Evolutionary conservation across 2,113 vertebrate species (phyloP), one percentile per base, ranked within the genome.

Genomic region (Leucosticte australis): DNA sequence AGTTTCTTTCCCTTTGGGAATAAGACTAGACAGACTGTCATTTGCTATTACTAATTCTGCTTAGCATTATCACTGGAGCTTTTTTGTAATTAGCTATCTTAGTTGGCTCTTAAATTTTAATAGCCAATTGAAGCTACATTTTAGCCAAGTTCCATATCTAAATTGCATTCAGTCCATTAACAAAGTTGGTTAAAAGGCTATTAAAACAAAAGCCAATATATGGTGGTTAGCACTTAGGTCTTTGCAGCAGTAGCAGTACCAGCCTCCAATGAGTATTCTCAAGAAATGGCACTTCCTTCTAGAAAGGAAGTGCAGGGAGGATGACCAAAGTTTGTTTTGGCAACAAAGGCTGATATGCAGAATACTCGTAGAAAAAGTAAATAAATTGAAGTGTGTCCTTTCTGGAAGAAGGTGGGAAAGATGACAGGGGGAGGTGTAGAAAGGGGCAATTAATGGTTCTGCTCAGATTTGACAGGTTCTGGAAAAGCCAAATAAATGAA

Each of bases 51-150:
- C 98, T 98, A 97, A 98, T 98, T 98, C 98, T 98, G 97, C 97
- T 97, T 97, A 98, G 97, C 98, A 97, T 98, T 98, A 98, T 97
- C 95, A 90, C 97, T 96, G 94, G 96, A 95, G 97, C 95, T 98
- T 97, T 97, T 98, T 98, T 97, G 97, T 98, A 98, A 98, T 98
- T 98, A 98, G 98, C 98, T 98, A 97, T 98, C 98, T 98, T 98
- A 97, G 97, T 98, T 98, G 98, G 97, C 98, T 98, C 98, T 98
- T 98, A 98, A 98, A 98, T 98, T 98, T 98, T 98, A 98, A 98
- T 98, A 98, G 98, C 98, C 98, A 98, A 98, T 98, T 98, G 98
- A 98, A 98, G 97, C 97, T 96, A 96, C 90, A 96, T 98, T 98
- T 98, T 98, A 98, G 98, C 98, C 98, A 98, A 98, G 98, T 98